Base-by-base conservation (phyloP, 2,797 vertebrate species). In the Melanotaenia trifasciata region DNA sequence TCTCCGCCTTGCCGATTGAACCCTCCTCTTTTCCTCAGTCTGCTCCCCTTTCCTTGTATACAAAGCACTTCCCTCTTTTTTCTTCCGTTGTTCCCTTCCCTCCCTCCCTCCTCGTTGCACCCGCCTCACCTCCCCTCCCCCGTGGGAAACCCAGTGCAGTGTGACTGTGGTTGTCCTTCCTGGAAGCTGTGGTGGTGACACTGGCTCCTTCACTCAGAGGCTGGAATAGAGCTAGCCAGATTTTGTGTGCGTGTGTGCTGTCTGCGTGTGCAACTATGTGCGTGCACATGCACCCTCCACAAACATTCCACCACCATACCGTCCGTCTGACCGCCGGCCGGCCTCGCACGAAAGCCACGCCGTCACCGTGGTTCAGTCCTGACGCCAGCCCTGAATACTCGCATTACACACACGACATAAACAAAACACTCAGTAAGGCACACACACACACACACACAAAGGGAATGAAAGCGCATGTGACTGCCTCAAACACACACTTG, bases 141-240 rank as follows among this genome's bases (percentile, higher is more conserved):
- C 92, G 93, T 94, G 94, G 92, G 94, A 95, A 95, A 91, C 80
- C 86, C 84, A 81, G 87, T 54, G 80, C 92, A 86, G 89, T 94
- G 94, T 93, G 92, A 92, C 92, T 94, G 93, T 88, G 93, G 93
- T 92, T 81, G 89, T 92, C 87, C 91, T 91, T 92, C 93, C 93
- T 94, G 93, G 94, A 95, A 94, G 94, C 91, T 94, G 94, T 79
- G 94, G 94, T 92, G 84, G 86, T 81, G 88, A 87, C 88, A 86
- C 84, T 90, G 93, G 84, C 89, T 93, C 88, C 90, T 83, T 86
- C 58, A 36, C 78, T 88, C 80, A 84, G 86, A 86, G 87, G 87
- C 87, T 84, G 89, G 86, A 91, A 88, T 82, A 90, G 90, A 90
- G 83, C 84, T 89, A 90, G 81, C 78, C 86, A 83, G 84, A 63